Percentiles rank a stretch among this genome's conserved stretches.
Evolutionary conservation across 2,888 invertebrate genomes (phyloP).

Genomic region (Linyphia triangularis): DNA sequence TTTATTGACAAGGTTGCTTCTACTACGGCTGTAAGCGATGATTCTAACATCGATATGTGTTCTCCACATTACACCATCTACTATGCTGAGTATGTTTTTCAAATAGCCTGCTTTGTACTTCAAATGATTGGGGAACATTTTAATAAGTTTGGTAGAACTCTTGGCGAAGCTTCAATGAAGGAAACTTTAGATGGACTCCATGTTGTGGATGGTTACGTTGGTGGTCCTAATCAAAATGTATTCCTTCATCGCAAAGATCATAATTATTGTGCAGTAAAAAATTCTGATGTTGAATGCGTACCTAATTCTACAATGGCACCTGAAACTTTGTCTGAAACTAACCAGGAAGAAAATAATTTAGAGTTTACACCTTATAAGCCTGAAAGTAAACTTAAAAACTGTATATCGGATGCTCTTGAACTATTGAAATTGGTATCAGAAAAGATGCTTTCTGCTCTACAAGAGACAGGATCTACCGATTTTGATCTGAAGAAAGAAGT

Average conservation of each 20-base stretch:
- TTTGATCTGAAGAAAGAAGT: neutral
- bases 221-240: neutral
- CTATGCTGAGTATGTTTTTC: conserved; percentile 42
- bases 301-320: neutral
- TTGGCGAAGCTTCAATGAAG: neutral
- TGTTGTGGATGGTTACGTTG: neutral
- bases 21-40: neutral
- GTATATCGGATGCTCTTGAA: neutral
- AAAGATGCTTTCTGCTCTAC: neutral
- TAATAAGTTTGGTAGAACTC: neutral
- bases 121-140: conserved; percentile 5
- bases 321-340: neutral
- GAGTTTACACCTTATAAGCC: neutral
- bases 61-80: neutral
- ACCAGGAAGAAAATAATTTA: neutral
- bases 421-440: neutral
- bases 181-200: neutral
- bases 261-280: neutral
- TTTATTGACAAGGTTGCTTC: neutral
- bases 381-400: neutral
- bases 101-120: conserved; percentile 1
- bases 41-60: neutral
- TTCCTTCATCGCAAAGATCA: neutral
- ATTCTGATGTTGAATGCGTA: neutral
- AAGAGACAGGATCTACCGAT: neutral